These are phyloP conservation scores for Dolichomitus sp. DNA, from an alignment of 2,888 invertebrate species.

Conservation along the genomic window DNA sequence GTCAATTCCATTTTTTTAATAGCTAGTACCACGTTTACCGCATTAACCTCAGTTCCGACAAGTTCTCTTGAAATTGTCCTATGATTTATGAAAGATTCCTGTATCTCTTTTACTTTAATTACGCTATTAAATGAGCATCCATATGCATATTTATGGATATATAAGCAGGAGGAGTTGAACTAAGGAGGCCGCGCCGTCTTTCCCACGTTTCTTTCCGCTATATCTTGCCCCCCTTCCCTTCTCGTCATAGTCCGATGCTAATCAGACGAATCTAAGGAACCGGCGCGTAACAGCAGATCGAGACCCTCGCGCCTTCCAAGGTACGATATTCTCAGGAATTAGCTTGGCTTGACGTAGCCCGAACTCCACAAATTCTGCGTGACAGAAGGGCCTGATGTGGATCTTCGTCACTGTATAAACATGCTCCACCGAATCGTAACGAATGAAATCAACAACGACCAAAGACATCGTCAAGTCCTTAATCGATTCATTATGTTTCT, in stretches of 20 bases:
- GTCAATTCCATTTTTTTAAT: background rate
- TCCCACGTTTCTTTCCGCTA: constrained; percentile 75
- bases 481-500: constrained; percentile 24
- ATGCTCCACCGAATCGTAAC: background rate
- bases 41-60: background rate
- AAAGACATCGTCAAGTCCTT: background rate
- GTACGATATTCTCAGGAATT: constrained; percentile 53
- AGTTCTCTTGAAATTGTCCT: background rate
- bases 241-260: constrained; percentile 72
- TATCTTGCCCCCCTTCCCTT: constrained; percentile 46
- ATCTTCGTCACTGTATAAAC: constrained; percentile 1
- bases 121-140: constrained; percentile 38
- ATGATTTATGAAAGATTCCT: constrained; percentile 36
- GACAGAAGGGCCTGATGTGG: constrained; percentile 7
- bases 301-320: constrained; percentile 54
- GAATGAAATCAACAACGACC: background rate
- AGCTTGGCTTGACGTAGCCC: constrained; percentile 16
- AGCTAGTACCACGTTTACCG: background rate
- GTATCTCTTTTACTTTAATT: constrained; percentile 47
- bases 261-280: constrained; percentile 78
- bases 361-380: constrained; percentile 14
- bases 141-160: constrained; percentile 41
- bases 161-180: constrained; percentile 22
- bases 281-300: constrained; percentile 69
- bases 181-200: constrained; percentile 37